phyloP scores from a whole-genome alignment of 2,888 invertebrate species.

The Cylindroiulus punctatus region DNA sequence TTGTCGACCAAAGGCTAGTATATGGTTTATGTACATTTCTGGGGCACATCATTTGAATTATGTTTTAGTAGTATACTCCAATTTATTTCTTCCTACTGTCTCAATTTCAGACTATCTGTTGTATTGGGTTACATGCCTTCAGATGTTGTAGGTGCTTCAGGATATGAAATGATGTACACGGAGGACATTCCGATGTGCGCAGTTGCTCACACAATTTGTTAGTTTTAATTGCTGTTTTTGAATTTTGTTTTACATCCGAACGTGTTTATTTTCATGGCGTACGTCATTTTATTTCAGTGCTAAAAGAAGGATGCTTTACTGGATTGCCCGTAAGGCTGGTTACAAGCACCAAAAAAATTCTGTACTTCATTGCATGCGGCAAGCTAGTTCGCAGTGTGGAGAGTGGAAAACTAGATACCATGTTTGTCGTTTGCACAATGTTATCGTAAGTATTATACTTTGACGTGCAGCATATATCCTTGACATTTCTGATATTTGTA shows the following conservation, averaged over 20 bases:
- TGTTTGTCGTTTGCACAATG: constrained; percentile 52
- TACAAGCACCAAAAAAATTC: constrained; percentile 31
- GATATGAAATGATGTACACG: constrained; percentile 89
- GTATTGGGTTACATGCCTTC: constrained; percentile 89
- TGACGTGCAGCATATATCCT: too few species aligned
- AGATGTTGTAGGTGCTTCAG: constrained; percentile 87
- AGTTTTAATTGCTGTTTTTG: constrained; percentile 64
- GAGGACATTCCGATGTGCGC: constrained; percentile 90
- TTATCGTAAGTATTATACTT: constrained; percentile 42
- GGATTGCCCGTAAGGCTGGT: constrained; percentile 48
- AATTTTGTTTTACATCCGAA: too few species aligned
- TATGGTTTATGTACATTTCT: constrained; percentile 46
- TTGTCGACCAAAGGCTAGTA: constrained; percentile 79
- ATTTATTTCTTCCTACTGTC: constrained; percentile 57
- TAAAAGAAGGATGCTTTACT: constrained; percentile 31
- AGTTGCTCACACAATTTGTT: constrained; percentile 85
- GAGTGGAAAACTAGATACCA: constrained; percentile 40
- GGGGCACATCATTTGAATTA: background rate
- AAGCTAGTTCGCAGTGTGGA: constrained; percentile 50
- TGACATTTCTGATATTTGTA: too few species aligned
- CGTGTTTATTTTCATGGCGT: background rate
- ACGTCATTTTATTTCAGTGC: constrained; percentile 29
- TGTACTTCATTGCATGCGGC: constrained; percentile 43
- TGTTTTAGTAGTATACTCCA: too few species aligned
- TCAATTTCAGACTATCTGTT: constrained; percentile 76